Evolutionary conservation across 2,888 invertebrate species (phyloP).

Genomic region (Sepiola atlantica): DNA sequence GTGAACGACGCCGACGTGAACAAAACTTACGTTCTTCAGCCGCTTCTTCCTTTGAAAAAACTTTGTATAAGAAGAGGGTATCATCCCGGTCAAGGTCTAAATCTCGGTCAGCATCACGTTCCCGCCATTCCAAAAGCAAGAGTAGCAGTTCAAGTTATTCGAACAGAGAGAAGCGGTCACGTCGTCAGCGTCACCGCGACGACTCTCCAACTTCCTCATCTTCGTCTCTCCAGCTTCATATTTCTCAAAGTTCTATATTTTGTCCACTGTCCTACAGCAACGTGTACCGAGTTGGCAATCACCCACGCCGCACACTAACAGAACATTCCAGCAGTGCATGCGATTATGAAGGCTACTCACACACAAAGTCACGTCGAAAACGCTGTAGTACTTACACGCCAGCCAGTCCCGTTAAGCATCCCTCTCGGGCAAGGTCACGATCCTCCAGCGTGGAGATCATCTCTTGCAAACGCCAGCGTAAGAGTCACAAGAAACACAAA

Average conservation of each 20-base stretch:
- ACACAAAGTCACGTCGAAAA: slow-evolving; percentile 11
- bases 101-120: slow-evolving; percentile 51
- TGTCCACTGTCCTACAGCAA: slow-evolving; percentile 51
- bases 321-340: slow-evolving; percentile 39
- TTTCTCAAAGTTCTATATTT: slow-evolving; percentile 49
- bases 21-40: slow-evolving; percentile 25
- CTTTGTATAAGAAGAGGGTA: slow-evolving; percentile 42
- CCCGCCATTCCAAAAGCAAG: slow-evolving; percentile 47
- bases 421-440: slow-evolving; percentile 51
- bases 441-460: slow-evolving; percentile 56
- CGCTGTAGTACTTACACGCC: slow-evolving; percentile 50
- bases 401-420: slow-evolving; percentile 52
- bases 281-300: slow-evolving; percentile 24
- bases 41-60: slow-evolving; percentile 40
- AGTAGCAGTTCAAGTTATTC: slow-evolving; percentile 44
- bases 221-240: slow-evolving; percentile 39
- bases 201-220: slow-evolving; percentile 24
- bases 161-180: slow-evolving; percentile 32
- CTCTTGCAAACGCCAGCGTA: slow-evolving; percentile 55
- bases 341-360: slow-evolving; percentile 22
- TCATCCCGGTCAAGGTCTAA: slow-evolving; percentile 51
- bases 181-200: slow-evolving; percentile 36
- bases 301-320: not conserved
- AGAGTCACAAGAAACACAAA: slow-evolving; percentile 57
- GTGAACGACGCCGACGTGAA: not conserved